Percentiles rank a stretch among this genome's conserved stretches.
Conservation (phyloP, 2,888 invertebrate species). For the Leptothorax acervorum region DNA sequence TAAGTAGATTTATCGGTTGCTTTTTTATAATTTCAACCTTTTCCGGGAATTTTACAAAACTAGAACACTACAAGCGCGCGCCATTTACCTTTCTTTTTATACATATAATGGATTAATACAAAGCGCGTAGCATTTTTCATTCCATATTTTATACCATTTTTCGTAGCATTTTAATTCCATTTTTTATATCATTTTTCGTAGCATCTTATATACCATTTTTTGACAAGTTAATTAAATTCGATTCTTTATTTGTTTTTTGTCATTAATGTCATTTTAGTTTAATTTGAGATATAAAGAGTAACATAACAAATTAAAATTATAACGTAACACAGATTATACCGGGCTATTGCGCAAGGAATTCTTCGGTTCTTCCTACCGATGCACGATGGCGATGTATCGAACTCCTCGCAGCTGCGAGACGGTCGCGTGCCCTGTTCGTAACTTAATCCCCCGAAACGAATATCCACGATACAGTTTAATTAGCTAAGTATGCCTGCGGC, state of each 20-base stretch:
- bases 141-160: no score
- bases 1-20: neutral
- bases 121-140: no score
- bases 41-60: neutral
- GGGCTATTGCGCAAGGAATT: neutral
- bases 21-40: neutral
- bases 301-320: neutral
- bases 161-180: no score
- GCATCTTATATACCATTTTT: no score
- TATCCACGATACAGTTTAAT: slow-evolving; percentile 78
- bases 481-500: slow-evolving; percentile 78
- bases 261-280: neutral
- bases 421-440: slow-evolving; percentile 63
- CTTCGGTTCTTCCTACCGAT: neutral
- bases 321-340: neutral
- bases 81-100: no score
- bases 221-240: neutral
- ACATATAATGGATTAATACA: no score
- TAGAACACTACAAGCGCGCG: no score
- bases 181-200: no score
- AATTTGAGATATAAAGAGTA: neutral
- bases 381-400: slow-evolving; percentile 14
- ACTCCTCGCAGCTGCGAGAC: slow-evolving; percentile 61
- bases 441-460: slow-evolving; percentile 65
- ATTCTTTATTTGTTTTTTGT: neutral